phyloP scores from a whole-genome alignment of 2,113 vertebrate genomes.

The Propithecus coquereli region DNA sequence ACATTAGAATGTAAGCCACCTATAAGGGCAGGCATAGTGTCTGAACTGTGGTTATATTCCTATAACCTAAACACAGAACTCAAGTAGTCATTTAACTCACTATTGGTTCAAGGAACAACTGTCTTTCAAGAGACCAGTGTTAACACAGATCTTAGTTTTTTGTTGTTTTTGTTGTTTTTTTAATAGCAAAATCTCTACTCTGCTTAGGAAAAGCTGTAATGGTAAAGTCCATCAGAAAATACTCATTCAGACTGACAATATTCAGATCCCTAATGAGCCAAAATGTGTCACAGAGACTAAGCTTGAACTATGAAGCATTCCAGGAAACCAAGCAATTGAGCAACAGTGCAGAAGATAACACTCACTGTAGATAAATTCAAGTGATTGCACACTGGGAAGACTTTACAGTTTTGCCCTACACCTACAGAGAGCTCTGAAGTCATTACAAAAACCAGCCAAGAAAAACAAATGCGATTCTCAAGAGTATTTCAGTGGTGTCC shows the following conservation, averaged over 20 bases:
- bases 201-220: not conserved
- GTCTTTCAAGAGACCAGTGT: not conserved
- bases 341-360: not conserved
- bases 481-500: slow-evolving; percentile 9
- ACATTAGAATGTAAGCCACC: not conserved
- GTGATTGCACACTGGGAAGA: not conserved
- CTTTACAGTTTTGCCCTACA: not conserved
- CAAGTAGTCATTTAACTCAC: not conserved
- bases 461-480: not conserved
- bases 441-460: slow-evolving; percentile 22
- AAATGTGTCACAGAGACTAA: not conserved
- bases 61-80: not conserved
- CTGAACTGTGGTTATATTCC: not conserved
- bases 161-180: not conserved
- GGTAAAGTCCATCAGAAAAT: slow-evolving; percentile 15
- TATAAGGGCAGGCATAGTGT: not conserved
- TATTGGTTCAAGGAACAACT: not conserved
- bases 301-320: not conserved
- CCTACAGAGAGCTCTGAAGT: not conserved
- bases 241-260: not conserved
- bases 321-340: not conserved
- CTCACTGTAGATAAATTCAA: not conserved
- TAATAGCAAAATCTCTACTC: slow-evolving; percentile 14
- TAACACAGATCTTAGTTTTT: not conserved
- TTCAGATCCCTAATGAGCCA: not conserved